Evolutionary conservation across 2,797 vertebrate species (phyloP).

Genomic region (Botia almorhae): DNA sequence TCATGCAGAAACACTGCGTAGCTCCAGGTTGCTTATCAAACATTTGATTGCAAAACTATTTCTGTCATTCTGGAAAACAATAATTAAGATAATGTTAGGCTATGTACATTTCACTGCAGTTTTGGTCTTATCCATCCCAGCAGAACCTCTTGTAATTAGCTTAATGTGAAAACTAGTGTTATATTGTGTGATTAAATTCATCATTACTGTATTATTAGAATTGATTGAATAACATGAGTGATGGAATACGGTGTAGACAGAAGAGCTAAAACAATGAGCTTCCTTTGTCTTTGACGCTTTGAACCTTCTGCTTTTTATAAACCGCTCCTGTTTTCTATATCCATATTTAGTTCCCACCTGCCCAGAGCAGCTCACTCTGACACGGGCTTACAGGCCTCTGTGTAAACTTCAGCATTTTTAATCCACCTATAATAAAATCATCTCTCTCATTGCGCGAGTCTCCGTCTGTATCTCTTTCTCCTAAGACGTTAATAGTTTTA

Average conservation of each 20-base stretch:
- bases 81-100: conserved; percentile 30
- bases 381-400: conserved; percentile 9
- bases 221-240: not conserved
- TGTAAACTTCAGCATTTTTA: conserved; percentile 35
- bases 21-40: conserved; percentile 40
- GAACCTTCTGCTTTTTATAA: conserved; percentile 6
- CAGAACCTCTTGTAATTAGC: conserved; percentile 34
- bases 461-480: not conserved
- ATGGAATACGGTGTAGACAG: not conserved
- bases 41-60: conserved; percentile 23
- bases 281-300: conserved; percentile 16
- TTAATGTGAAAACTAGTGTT: conserved; percentile 17
- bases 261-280: conserved; percentile 3
- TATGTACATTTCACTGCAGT: not conserved
- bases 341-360: conserved; percentile 40
- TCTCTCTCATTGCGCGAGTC: not conserved
- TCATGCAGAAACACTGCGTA: conserved; percentile 21
- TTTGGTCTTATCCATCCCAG: conserved; percentile 10
- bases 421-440: conserved; percentile 19
- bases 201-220: conserved; percentile 19
- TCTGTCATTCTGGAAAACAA: conserved; percentile 37
- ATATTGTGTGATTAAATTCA: conserved; percentile 17
- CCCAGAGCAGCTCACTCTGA: conserved; percentile 29
- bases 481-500: conserved; percentile 30
- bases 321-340: conserved; percentile 25